Percentiles rank a stretch among this genome's conserved stretches.
These are phyloP conservation scores for Mantis religiosa DNA, from an alignment of 2,888 invertebrate species.

Conservation along the genomic window DNA sequence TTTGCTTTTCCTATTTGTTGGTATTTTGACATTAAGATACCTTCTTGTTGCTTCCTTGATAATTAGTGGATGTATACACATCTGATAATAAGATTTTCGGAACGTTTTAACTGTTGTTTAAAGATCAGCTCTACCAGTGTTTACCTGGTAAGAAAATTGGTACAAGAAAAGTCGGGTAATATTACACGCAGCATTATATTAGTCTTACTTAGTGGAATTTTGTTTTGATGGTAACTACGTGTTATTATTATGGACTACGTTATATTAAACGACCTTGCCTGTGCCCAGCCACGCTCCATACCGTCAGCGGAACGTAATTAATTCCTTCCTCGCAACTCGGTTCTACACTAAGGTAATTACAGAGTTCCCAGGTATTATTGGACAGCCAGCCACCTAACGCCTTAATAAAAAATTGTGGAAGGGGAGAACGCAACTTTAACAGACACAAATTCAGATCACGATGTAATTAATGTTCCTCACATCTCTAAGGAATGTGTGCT, in stretches of 20 bases:
- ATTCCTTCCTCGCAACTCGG: background rate
- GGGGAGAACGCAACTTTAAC: background rate
- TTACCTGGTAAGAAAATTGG: background rate
- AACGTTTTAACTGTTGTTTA: too few relatives aligned
- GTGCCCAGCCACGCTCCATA: background rate
- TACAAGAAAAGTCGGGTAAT: background rate
- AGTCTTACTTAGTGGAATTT: background rate
- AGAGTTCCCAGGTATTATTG: background rate
- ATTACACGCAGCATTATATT: background rate
- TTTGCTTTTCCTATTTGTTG: too few relatives aligned
- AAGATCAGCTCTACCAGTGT: background rate
- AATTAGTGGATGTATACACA: too few relatives aligned
- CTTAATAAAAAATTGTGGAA: background rate
- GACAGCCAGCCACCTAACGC: background rate
- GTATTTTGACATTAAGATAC: too few relatives aligned
- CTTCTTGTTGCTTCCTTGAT: too few relatives aligned
- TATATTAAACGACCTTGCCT: background rate
- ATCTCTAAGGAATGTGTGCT: background rate
- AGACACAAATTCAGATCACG: background rate
- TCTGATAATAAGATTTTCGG: too few relatives aligned
- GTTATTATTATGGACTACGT: background rate
- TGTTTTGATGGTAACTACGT: background rate
- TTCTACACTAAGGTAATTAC: background rate
- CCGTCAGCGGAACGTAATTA: background rate
- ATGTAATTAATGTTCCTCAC: background rate